Conservation (phyloP, 2,113 vertebrate genomes). For the Oophaga pumilio region DNA sequence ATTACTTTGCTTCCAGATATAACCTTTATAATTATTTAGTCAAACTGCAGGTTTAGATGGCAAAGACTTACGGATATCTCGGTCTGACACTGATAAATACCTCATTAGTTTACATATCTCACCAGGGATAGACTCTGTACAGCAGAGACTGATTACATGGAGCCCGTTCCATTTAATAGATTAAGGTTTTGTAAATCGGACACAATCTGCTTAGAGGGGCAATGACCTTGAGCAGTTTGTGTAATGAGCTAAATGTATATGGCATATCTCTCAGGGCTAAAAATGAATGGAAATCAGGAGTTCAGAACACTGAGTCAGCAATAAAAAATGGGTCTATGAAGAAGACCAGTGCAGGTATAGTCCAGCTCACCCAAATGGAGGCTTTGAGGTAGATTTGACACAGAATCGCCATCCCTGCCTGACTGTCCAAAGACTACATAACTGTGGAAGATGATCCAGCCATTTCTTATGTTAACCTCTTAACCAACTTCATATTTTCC, state of each 20-base stretch:
- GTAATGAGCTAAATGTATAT: constrained; percentile 29
- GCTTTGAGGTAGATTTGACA: too few relatives aligned
- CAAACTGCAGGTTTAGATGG: constrained; percentile 40
- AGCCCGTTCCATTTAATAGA: constrained; percentile 51
- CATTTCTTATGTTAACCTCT: too few relatives aligned
- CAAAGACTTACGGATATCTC: constrained; percentile 37
- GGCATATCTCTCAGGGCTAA: not conserved
- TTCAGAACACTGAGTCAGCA: too few relatives aligned
- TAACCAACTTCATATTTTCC: too few relatives aligned
- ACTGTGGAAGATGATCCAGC: too few relatives aligned
- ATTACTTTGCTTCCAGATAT: constrained; percentile 11
- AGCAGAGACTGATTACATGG: constrained; percentile 50
- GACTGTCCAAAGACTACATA: too few relatives aligned
- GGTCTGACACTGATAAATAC: constrained; percentile 54
- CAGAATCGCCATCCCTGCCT: too few relatives aligned
- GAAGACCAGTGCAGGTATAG: too few relatives aligned
- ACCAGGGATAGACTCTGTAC: constrained; percentile 42
- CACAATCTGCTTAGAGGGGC: constrained; percentile 36
- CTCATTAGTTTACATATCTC: constrained; percentile 53
- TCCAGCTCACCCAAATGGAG: too few relatives aligned
- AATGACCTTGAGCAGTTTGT: constrained; percentile 53
- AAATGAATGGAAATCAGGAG: too few relatives aligned
- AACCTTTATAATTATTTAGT: constrained; percentile 28
- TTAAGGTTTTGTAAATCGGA: constrained; percentile 50
- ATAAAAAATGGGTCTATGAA: not conserved